Base-by-base conservation (phyloP, 2,888 invertebrate genomes). In the Diarsia rubi region DNA sequence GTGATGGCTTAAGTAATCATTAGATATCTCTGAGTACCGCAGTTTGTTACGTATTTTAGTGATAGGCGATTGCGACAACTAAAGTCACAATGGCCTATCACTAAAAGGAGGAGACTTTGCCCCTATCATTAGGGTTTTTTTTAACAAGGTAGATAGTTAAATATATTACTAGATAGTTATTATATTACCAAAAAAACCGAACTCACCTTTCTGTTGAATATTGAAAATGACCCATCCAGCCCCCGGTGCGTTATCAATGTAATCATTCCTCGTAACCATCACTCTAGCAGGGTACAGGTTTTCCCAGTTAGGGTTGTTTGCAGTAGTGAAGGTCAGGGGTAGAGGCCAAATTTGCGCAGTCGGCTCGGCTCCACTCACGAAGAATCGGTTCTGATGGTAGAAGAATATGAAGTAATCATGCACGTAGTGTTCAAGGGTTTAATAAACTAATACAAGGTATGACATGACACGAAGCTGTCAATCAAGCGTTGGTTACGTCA, bases 201-300 rank as follows among this genome's bases (percentile, higher is more conserved):
- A 42, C 42, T 42, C n/a, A 97, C 97, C 97, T 89, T 96, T 97
- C 88, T 97, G 97, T 85, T 97, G 96, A 12, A 97, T 87, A 86
- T 98, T 98, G 73, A 97, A 96, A 52, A 98, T 95, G 4, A 97
- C 94, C 97, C 97, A 97, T 60, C 97, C 95, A 57, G 92, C 86
- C 3, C 91, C 93, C 16, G 91, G 79, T 2, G 82, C 82, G 27
- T 91, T 93, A 1, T 84, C 86, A 1, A 95, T 88, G 2, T 84
- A 81, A 49, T 90, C 85, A 3, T 85, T 88, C 14, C 66, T 85
- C 0, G 62, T 69, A 2, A 86, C 88, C 95, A 96, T 93, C 0
- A 95, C 89, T 24, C 89, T 85, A 0, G 83, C 74, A 2, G 93
- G 89, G 3, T 81, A 85, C 16, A 94, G 78, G 65, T 94, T 91